A percentile compares a stretch with the other conserved stretches of the same genome.
Evolutionary conservation across 2,888 invertebrate species (phyloP).

Genomic region (Brenthis hecate): DNA sequence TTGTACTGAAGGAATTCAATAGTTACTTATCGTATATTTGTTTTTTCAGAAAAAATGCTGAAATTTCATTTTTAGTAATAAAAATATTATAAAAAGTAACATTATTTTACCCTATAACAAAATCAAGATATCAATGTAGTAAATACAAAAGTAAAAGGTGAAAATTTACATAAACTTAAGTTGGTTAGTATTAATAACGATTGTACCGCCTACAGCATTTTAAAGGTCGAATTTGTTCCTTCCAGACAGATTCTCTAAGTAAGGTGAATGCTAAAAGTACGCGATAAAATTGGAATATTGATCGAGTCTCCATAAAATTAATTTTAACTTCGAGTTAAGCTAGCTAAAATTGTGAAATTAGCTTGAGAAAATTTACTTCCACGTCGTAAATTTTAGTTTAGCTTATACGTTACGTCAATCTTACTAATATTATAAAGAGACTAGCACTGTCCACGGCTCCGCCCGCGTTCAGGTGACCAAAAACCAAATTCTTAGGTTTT

Average conservation of each 20-base stretch:
- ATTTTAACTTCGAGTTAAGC: slow-evolving; percentile 18
- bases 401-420: no score
- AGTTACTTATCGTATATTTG: no score
- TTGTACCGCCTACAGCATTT: slow-evolving; percentile 4
- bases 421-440: no score
- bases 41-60: not conserved
- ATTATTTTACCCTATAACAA: slow-evolving; percentile 7
- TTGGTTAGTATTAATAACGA: slow-evolving; percentile 10
- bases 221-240: slow-evolving; percentile 18
- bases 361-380: no score
- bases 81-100: slow-evolving; percentile 5
- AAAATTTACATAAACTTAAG: slow-evolving; percentile 19
- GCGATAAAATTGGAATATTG: slow-evolving; percentile 30
- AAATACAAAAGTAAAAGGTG: slow-evolving; percentile 11
- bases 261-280: slow-evolving; percentile 21
- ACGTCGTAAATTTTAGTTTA: no score
- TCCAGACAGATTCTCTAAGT: slow-evolving; percentile 22
- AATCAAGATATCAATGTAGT: slow-evolving; percentile 14
- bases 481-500: no score
- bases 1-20: no score
- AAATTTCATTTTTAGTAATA: not conserved
- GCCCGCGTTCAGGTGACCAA: no score
- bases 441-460: no score
- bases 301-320: slow-evolving; percentile 24
- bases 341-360: not conserved